Conservation (phyloP, 1,140 invertebrate species). For the Amyelois transitella region DNA sequence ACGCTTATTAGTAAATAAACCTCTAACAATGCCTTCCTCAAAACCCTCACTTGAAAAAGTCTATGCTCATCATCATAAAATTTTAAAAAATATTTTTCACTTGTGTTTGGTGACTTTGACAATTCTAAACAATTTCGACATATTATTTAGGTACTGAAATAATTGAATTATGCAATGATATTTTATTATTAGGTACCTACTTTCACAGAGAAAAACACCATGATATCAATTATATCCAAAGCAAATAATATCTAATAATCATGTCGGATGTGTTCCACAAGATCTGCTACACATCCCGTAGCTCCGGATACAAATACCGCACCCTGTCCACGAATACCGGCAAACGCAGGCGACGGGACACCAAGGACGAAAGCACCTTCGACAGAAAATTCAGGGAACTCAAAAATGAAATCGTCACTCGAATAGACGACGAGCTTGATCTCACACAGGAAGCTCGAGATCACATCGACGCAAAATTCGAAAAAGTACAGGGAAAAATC, state of each 20-base stretch:
- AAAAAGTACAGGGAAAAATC: conserved; percentile 44
- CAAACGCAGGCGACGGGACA: conserved; percentile 26
- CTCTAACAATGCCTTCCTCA: too few species aligned
- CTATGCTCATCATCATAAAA: too few species aligned
- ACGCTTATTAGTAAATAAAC: too few species aligned
- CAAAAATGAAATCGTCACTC: conserved; percentile 30
- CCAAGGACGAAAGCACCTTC: conserved; percentile 27
- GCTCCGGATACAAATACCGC: conserved; percentile 54
- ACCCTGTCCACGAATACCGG: conserved; percentile 54
- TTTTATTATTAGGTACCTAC: too few species aligned
- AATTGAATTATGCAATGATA: too few species aligned
- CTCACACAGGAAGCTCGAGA: conserved; percentile 31
- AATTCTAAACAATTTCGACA: too few species aligned
- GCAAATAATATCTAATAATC: background rate
- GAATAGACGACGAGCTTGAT: conserved; percentile 35
- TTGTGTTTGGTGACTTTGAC: too few species aligned
- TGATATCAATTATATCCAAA: background rate
- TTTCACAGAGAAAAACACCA: background rate
- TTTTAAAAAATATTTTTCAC: too few species aligned
- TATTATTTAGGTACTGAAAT: too few species aligned
- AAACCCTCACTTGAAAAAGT: too few species aligned
- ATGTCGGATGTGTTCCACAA: conserved; percentile 53
- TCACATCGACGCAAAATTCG: conserved; percentile 37
- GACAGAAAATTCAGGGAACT: conserved; percentile 48
- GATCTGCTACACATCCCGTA: conserved; percentile 47